phyloP scores from a whole-genome alignment of 2,113 vertebrate genomes.

The Ceyx margarethae region DNA sequence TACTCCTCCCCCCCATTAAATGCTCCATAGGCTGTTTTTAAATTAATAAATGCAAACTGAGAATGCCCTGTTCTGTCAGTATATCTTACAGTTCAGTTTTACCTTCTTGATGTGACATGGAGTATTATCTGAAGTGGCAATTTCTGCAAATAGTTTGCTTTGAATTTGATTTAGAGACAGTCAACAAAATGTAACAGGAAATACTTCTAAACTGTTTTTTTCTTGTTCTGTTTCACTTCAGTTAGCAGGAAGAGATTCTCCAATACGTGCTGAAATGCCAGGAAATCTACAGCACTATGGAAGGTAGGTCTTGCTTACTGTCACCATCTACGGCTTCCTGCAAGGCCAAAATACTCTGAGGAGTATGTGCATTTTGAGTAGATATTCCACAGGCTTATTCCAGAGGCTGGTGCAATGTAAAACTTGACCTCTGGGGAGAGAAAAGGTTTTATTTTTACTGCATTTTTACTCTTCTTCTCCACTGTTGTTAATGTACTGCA shows the following conservation, averaged over 20 bases:
- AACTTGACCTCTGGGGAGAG: not conserved
- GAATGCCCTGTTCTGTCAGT: not conserved
- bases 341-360: not conserved
- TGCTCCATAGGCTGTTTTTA: not conserved
- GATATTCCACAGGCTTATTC: not conserved
- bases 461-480: not conserved
- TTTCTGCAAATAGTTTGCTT: not conserved
- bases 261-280: conserved; percentile 90
- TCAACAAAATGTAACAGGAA: not conserved
- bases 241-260: conserved; percentile 95
- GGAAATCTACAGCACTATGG: conserved; percentile 97
- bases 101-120: not conserved
- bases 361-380: not conserved
- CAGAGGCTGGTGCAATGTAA: not conserved
- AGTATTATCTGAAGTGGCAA: not conserved
- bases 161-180: not conserved
- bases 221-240: conserved; percentile 46
- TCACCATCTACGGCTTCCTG: not conserved
- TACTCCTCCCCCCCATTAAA: not conserved
- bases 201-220: not conserved
- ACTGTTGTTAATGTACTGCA: not conserved
- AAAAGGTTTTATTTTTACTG: not conserved
- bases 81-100: not conserved
- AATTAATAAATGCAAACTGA: not conserved
- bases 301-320: conserved; percentile 76